Evolutionary conservation across 2,888 invertebrate species (phyloP).

Genomic region (Phytoseiulus persimilis): DNA sequence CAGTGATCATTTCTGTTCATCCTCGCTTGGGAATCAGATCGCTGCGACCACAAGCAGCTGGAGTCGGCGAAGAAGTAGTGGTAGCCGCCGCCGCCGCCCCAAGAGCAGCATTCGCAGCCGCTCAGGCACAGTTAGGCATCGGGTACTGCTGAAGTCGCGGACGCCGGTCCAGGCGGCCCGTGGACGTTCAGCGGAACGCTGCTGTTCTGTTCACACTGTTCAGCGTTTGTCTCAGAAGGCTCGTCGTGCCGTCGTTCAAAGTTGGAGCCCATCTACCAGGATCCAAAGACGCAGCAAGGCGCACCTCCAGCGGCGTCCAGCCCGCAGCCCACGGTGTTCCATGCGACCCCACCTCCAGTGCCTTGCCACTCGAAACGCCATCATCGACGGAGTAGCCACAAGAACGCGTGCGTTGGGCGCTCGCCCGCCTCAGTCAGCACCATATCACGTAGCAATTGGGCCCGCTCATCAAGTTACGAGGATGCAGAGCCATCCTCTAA

Average conservation of each 20-base stretch:
- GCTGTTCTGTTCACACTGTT: neutral
- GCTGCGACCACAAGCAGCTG: neutral
- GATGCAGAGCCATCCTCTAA: conserved; percentile 20
- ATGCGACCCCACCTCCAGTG: conserved; percentile 34
- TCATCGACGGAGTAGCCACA: conserved; percentile 22
- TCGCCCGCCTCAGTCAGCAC: conserved; percentile 39
- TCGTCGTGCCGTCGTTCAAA: conserved; percentile 16
- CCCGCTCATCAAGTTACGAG: conserved; percentile 35
- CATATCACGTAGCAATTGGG: conserved; percentile 38
- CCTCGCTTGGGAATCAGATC: neutral
- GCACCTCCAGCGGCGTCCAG: conserved; percentile 29
- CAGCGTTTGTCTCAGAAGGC: neutral
- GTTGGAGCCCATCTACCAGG: conserved; percentile 36
- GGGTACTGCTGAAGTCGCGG: neutral
- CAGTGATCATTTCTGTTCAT: neutral
- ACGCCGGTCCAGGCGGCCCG: neutral
- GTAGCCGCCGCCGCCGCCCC: neutral
- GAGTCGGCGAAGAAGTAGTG: neutral
- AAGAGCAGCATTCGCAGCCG: neutral
- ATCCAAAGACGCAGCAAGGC: conserved; percentile 30
- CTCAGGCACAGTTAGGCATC: neutral
- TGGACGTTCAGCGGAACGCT: neutral
- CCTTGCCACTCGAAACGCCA: conserved; percentile 27
- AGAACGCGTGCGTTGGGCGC: conserved; percentile 26
- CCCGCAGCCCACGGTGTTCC: conserved; percentile 22